A percentile compares a stretch with the other conserved stretches of the same genome.
phyloP scores from a whole-genome alignment of 2,113 vertebrate species.

The Oncorhynchus nerka region DNA sequence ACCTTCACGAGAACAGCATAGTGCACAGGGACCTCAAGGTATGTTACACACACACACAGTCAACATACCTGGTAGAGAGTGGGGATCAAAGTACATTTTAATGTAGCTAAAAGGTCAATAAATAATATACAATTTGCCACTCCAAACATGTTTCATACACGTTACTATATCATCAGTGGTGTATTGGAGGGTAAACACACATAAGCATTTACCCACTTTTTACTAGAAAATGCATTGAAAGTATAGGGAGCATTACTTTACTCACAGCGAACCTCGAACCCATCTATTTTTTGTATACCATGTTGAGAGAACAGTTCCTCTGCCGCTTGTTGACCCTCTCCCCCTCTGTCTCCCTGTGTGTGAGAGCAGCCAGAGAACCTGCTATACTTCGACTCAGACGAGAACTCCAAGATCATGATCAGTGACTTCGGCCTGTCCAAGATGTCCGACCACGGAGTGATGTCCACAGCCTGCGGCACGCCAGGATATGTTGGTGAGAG shows the following conservation, averaged over 20 bases:
- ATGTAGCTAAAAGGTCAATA: no score
- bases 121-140: background rate
- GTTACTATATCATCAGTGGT: no score
- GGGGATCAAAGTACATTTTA: no score
- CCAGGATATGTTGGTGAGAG: slow-evolving; percentile 88
- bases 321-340: background rate
- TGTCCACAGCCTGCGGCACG: slow-evolving; percentile 93
- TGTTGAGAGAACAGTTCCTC: background rate
- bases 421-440: slow-evolving; percentile 95
- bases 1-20: slow-evolving; percentile 89
- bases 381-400: slow-evolving; percentile 85
- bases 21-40: slow-evolving; percentile 95
- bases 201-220: no score
- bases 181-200: no score
- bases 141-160: no score
- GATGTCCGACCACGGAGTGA: slow-evolving; percentile 86
- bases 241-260: no score
- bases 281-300: no score
- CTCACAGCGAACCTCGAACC: no score
- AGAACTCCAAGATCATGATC: slow-evolving; percentile 96
- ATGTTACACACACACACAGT: slow-evolving; percentile 4
- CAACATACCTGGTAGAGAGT: background rate
- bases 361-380: slow-evolving; percentile 88
- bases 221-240: no score
- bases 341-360: background rate